These are phyloP conservation scores for Marronus borbonicus DNA, from an alignment of 2,888 invertebrate species.

Conservation along the genomic window DNA sequence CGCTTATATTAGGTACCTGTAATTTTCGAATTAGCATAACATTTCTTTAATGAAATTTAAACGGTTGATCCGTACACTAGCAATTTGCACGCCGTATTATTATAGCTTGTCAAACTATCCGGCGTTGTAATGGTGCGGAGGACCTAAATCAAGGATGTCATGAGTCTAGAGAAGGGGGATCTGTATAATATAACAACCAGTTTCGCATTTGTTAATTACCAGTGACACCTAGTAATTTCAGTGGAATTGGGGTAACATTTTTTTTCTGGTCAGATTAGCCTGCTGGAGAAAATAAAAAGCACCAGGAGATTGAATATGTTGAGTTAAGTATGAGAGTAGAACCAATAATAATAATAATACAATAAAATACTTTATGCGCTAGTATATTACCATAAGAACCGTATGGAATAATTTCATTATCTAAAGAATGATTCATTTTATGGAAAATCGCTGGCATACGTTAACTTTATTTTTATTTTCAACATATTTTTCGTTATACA, in stretches of 20 bases:
- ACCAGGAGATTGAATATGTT: no score
- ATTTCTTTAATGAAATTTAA: slow-evolving; percentile 49
- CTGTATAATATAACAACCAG: slow-evolving; percentile 33
- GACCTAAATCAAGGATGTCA: slow-evolving; percentile 55
- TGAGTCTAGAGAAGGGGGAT: slow-evolving; percentile 39
- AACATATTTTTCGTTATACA: no score
- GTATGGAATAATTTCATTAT: no score
- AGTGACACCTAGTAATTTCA: slow-evolving; percentile 52
- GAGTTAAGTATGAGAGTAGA: no score
- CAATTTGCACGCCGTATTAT: slow-evolving; percentile 50
- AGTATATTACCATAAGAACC: no score
- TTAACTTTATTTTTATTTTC: no score
- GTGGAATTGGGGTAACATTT: slow-evolving; percentile 32
- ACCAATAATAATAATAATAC: no score
- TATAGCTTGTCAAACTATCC: slow-evolving; percentile 53
- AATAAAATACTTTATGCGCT: no score
- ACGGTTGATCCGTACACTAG: slow-evolving; percentile 51
- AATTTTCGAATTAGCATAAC: slow-evolving; percentile 42
- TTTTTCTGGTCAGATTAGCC: background rate
- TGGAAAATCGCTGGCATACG: no score
- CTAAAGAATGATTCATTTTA: no score
- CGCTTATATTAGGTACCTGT: slow-evolving; percentile 21
- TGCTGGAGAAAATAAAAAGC: no score
- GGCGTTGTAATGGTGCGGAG: slow-evolving; percentile 52
- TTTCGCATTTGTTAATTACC: slow-evolving; percentile 52